Percentiles rank a stretch among this genome's conserved stretches.
phyloP scores from a whole-genome alignment of 2,113 vertebrate species.

The Callipepla californica region DNA sequence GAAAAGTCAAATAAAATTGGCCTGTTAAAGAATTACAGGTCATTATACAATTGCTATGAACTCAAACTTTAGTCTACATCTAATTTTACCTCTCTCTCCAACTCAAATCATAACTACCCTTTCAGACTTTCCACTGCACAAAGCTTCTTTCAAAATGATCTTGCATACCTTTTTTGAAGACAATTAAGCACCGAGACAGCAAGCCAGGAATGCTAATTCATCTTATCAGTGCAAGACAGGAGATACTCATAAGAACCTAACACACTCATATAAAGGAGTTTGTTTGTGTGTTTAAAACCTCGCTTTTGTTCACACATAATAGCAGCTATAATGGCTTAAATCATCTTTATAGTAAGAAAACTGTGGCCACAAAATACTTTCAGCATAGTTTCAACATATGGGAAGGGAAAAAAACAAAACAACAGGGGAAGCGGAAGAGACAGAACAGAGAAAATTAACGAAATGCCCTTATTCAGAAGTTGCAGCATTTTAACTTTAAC shows the following conservation, averaged over 20 bases:
- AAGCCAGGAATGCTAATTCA: constrained; percentile 4
- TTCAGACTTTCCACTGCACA: background rate
- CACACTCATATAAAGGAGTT: background rate
- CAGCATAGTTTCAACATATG: accelerated
- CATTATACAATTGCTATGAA: background rate
- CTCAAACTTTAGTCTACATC: constrained; percentile 2
- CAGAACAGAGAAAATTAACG: background rate
- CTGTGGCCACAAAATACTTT: background rate
- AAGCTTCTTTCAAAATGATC: background rate
- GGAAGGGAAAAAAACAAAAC: accelerated
- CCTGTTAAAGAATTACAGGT: background rate
- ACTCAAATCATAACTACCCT: background rate
- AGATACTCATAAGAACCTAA: background rate
- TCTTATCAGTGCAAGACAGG: background rate
- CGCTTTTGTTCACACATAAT: background rate
- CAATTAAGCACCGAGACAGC: background rate
- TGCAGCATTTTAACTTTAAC: background rate
- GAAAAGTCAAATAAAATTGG: constrained; percentile 51
- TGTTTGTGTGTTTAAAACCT: background rate
- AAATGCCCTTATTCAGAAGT: background rate
- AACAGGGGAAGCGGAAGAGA: too few species aligned
- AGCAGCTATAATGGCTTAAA: background rate
- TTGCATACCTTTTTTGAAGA: background rate
- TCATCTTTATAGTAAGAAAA: background rate
- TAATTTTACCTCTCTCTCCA: constrained; percentile 7